Base-by-base conservation (phyloP, 1,140 invertebrate genomes). In the Aphelinus certus region DNA sequence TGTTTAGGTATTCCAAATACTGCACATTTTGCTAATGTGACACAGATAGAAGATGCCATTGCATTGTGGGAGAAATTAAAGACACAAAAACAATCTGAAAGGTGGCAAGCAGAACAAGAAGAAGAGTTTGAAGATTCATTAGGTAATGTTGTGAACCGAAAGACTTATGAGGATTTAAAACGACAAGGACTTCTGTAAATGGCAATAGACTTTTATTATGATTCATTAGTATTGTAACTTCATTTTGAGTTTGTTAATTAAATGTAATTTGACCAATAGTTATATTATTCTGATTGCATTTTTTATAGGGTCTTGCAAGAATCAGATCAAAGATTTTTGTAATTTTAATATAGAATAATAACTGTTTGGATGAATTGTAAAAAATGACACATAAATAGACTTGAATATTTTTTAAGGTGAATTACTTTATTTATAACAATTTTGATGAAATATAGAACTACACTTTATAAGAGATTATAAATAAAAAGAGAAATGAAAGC, bases 1-100 rank as follows among this genome's bases (percentile, higher is more conserved):
- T 99, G 98, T 88, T 90, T 99, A 2, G 97, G 98, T 5, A 99
- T 99, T 81, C 98, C 98, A 1, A 99, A 99, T 86, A 99, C 98
- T 0, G 98, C 98, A 7, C 98, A 99, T 90, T 99, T 99, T 90
- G 98, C 98, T 6, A 99, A 99, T 88, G 98, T 99, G 4, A 99
- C 98, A 5, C 95, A 97, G 81, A 99, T 99, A 83, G 97, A 99
- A 87, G 98, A 99, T 89, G 98, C 98, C 3, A 89, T 99, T 58
- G 95, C 95, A 63, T 92, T 99, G 60, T 99, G 98, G 98, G 96
- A 98, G 81, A 99, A 98, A 88, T 89, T 99, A 1, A 99, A 98
- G 86, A 91, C 93, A 7, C 95, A 97, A 81, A 99, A 99, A 84
- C 96, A 98, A 82, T 92, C 92, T 46, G 97, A 99, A 85, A 91